phyloP scores from a whole-genome alignment of 2,797 vertebrate genomes.

The Selene dorsalis region DNA sequence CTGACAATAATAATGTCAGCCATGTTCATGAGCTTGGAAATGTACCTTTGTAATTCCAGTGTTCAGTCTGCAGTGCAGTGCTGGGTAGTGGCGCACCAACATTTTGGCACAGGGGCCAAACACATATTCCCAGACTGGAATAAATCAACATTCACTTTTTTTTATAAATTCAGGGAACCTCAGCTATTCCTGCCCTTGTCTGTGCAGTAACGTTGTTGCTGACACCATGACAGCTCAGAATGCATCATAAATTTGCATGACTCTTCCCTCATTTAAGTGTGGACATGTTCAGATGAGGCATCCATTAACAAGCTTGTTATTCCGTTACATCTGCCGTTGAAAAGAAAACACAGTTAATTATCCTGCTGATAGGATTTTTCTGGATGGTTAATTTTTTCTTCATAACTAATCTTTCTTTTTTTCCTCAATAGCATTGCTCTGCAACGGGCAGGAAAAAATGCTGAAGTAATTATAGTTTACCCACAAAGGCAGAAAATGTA shows the following conservation, averaged over 20 bases:
- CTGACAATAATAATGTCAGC: background rate
- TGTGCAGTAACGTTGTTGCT: background rate
- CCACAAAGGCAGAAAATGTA: constrained; percentile 41
- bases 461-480: constrained; percentile 52
- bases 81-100: background rate
- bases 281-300: constrained; percentile 19
- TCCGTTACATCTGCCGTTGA: constrained; percentile 39
- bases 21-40: background rate
- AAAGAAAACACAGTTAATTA: constrained; percentile 67
- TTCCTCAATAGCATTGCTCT: constrained; percentile 31
- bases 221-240: background rate
- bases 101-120: background rate
- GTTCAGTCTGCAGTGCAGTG: background rate
- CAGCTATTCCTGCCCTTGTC: background rate
- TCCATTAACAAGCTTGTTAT: constrained; percentile 48
- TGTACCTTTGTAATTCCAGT: background rate
- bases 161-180: background rate
- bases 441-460: constrained; percentile 40
- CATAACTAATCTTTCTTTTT: constrained; percentile 40
- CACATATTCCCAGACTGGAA: background rate
- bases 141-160: background rate
- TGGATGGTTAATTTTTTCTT: constrained; percentile 57
- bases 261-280: constrained; percentile 10
- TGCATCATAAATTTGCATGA: constrained; percentile 15
- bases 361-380: constrained; percentile 63